phyloP scores from a whole-genome alignment of 2,888 invertebrate species.

The Cephus pulcher region DNA sequence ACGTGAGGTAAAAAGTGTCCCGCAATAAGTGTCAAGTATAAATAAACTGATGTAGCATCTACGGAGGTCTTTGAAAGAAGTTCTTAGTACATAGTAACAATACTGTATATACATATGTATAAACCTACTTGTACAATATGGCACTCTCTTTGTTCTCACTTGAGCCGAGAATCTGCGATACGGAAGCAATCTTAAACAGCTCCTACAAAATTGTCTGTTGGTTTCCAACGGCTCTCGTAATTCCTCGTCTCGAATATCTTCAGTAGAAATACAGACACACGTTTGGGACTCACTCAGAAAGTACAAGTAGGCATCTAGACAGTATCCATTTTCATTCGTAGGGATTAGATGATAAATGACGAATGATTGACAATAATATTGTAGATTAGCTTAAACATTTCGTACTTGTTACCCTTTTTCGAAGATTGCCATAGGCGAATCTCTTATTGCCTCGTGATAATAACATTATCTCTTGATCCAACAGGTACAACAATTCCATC shows the following conservation, averaged over 20 bases:
- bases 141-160: conserved; percentile 45
- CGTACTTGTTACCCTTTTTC: conserved; percentile 71
- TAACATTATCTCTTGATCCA: conserved; percentile 80
- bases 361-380: not conserved
- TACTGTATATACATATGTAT: not conserved
- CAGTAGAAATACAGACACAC: conserved; percentile 42
- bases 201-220: conserved; percentile 45
- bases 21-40: not conserved
- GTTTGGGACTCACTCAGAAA: conserved; percentile 46
- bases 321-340: not conserved
- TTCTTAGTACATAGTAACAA: not conserved
- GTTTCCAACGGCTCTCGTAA: conserved; percentile 43
- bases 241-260: conserved; percentile 28
- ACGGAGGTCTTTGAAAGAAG: not conserved
- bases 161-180: conserved; percentile 45
- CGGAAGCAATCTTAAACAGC: conserved; percentile 52
- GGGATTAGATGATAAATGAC: not conserved
- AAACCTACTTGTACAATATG: conserved; percentile 52
- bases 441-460: conserved; percentile 74
- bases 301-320: conserved; percentile 47
- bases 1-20: not conserved
- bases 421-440: conserved; percentile 73
- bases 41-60: not conserved
- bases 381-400: not conserved
- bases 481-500: conserved; percentile 72